Base-by-base conservation (phyloP, 2,888 invertebrate genomes). In the Drosophila rellima region DNA sequence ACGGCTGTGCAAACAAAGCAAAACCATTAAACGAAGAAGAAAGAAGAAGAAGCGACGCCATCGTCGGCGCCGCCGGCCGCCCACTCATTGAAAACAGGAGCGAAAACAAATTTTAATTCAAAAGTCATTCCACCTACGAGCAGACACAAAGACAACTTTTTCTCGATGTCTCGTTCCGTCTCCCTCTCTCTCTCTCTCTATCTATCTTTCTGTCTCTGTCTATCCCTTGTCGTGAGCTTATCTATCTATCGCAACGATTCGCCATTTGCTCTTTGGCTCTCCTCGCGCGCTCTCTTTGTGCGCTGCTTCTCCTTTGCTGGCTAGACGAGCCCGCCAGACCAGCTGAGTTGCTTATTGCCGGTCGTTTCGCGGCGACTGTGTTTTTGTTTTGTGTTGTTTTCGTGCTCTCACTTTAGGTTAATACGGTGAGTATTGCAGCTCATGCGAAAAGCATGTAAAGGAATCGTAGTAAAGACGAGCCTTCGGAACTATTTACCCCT, bases 321-420 rank as follows among this genome's bases (percentile, higher is more conserved):
- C 78, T 75, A 75, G 75, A 75, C 75, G 55, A 72, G 73, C 78
- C 73, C 73, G 68, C 68, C 67, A 72, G 52, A 72, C 72, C 77
- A 57, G 77, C 74, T 75, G 74, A 63, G 77, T 29, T 57, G 56
- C 52, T 67, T 47, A 31, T 51, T 64, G 74, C 72, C 63, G 77
- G 72, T 63, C 66, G 51, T 33, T 42, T 48, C 11, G 67, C 56
- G 33, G 47, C 42, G 47, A 44, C 26, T 20, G 39, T 51, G 47
- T 31, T 52, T 35, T 47, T 35, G 44, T 35, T 26, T 54, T 50
- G 37, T 56, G 59, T 71, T 74, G 51, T 39, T 61, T 15, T 42
- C 13, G 61, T 78, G n/a, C 78, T 23, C 68, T 72, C 29, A 40
- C 42, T 29, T 2, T 5, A 8, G 11, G 23, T 1, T 44, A 39